These are phyloP conservation scores for Rutpela maculata DNA, from an alignment of 2,888 invertebrate genomes.

Conservation along the genomic window DNA sequence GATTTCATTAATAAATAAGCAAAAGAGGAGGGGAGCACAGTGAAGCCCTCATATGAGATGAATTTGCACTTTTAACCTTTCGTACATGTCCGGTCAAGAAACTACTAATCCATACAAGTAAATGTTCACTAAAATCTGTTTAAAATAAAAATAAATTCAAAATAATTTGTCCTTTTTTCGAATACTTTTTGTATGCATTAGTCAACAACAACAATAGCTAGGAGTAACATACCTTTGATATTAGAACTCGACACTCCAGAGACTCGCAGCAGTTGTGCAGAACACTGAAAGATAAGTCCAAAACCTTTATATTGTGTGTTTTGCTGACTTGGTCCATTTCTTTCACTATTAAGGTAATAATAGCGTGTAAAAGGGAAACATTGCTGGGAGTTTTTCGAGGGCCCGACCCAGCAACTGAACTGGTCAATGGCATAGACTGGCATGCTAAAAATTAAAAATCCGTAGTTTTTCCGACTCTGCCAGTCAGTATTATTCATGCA, in stretches of 20 bases:
- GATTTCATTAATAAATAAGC: too few relatives aligned
- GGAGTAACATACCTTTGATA: constrained; percentile 76
- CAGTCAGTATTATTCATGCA: too few relatives aligned
- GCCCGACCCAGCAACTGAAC: constrained; percentile 75
- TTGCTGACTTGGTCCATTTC: constrained; percentile 76
- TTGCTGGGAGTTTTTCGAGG: constrained; percentile 75
- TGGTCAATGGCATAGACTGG: constrained; percentile 75
- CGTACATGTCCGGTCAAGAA: too few relatives aligned
- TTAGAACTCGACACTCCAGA: constrained; percentile 78
- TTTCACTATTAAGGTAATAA: constrained; percentile 73
- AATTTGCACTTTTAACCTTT: too few relatives aligned
- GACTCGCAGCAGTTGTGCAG: constrained; percentile 76
- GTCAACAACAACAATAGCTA: background rate
- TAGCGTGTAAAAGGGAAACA: constrained; percentile 75
- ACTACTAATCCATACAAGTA: too few relatives aligned
- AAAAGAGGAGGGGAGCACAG: too few relatives aligned
- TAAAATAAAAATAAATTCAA: too few relatives aligned
- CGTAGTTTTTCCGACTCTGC: too few relatives aligned
- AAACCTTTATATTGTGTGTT: constrained; percentile 72
- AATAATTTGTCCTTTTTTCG: background rate
- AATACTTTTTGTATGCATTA: background rate
- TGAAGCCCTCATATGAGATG: too few relatives aligned
- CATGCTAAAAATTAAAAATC: constrained; percentile 70
- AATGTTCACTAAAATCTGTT: too few relatives aligned
- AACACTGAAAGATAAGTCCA: constrained; percentile 75